phyloP scores from a whole-genome alignment of 2,888 invertebrate genomes.

The Oscheius sp. region DNA sequence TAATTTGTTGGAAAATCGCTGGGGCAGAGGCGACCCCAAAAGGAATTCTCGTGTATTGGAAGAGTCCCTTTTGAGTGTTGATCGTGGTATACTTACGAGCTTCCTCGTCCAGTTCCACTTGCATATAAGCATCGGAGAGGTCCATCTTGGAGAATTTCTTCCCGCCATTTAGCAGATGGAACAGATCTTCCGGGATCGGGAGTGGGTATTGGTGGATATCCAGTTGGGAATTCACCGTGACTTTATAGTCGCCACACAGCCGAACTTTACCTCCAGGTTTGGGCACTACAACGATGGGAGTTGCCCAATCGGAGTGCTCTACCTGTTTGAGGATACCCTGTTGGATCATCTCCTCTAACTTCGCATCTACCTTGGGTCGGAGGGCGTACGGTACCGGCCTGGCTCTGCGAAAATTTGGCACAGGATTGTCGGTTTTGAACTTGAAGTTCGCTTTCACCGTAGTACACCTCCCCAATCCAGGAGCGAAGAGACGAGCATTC shows the following conservation, averaged over 20 bases:
- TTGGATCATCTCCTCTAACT: slow-evolving; percentile 23
- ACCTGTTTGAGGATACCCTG: slow-evolving; percentile 28
- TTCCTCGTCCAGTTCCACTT: slow-evolving; percentile 43
- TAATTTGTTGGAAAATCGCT: slow-evolving; percentile 51
- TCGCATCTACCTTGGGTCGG: neutral
- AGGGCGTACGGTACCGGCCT: neutral
- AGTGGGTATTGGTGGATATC: slow-evolving; percentile 39
- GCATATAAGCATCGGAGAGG: slow-evolving; percentile 39
- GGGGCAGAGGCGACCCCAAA: too few relatives aligned
- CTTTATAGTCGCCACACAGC: slow-evolving; percentile 41
- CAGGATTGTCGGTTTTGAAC: neutral
- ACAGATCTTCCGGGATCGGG: slow-evolving; percentile 40
- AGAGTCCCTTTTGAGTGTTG: too few relatives aligned
- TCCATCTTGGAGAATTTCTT: slow-evolving; percentile 41
- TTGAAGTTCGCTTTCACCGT: too few relatives aligned
- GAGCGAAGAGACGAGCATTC: neutral
- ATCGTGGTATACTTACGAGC: slow-evolving; percentile 38
- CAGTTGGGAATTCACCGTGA: slow-evolving; percentile 37
- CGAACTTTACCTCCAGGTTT: slow-evolving; percentile 38
- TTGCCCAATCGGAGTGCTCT: slow-evolving; percentile 39
- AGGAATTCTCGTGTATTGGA: slow-evolving; percentile 31
- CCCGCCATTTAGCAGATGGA: slow-evolving; percentile 38
- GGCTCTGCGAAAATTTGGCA: neutral
- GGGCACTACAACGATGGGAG: slow-evolving; percentile 42
- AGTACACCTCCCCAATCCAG: neutral